These are phyloP conservation scores for Oceanodroma leucorhoa DNA, from an alignment of 2,797 vertebrate genomes.

Conservation along the genomic window DNA sequence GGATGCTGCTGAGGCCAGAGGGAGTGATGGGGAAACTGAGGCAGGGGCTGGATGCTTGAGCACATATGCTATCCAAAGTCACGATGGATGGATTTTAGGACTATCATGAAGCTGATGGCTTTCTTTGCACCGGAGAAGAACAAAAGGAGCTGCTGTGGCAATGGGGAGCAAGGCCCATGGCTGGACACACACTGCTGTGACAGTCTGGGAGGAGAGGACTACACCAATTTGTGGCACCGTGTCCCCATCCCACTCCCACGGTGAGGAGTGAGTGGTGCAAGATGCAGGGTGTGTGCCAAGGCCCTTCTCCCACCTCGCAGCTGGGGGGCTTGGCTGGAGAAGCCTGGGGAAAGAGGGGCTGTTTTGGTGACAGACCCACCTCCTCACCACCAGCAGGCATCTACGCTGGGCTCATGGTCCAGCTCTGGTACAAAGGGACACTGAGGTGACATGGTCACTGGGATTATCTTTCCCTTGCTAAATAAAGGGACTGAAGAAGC, in stretches of 20 bases:
- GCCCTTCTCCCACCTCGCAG: not conserved
- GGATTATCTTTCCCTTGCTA: not conserved
- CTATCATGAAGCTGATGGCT: not conserved
- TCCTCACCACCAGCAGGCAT: no score
- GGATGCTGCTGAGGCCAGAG: not conserved
- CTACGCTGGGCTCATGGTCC: no score
- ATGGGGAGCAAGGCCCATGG: not conserved
- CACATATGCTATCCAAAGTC: fast-evolving
- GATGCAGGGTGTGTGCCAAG: not conserved
- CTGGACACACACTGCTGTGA: not conserved
- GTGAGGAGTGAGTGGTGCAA: not conserved
- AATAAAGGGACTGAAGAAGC: not conserved
- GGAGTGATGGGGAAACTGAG: not conserved
- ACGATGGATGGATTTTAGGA: fast-evolving
- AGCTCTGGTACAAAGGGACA: not conserved
- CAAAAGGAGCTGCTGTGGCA: not conserved
- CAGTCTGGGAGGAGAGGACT: not conserved
- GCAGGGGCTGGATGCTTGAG: not conserved
- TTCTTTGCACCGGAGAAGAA: not conserved
- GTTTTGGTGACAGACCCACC: not conserved
- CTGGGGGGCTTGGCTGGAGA: not conserved
- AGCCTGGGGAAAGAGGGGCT: not conserved
- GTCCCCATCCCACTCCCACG: not conserved
- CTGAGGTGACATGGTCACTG: not conserved
- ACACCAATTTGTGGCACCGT: fast-evolving